Evolutionary conservation across 1,140 invertebrate species (phyloP).

Genomic region (Drosophila pruinosa): DNA sequence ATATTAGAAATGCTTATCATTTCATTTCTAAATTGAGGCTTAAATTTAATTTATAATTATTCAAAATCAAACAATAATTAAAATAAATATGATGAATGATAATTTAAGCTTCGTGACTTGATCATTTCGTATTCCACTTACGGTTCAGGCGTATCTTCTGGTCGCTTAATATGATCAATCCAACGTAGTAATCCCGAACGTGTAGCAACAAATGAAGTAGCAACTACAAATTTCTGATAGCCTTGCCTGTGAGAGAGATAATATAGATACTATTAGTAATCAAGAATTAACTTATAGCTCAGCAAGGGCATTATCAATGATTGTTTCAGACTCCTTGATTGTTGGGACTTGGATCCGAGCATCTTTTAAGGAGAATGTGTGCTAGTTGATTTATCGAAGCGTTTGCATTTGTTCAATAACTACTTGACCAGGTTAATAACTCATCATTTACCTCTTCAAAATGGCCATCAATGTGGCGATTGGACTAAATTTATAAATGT

Average conservation of each 20-base stretch:
- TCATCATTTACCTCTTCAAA: constrained; percentile 89
- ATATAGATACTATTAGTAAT: constrained; percentile 23
- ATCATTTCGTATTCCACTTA: constrained; percentile 77
- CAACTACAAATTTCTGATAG: constrained; percentile 92
- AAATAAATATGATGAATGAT: too few relatives aligned
- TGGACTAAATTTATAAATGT: constrained; percentile 86
- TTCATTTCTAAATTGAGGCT: too few relatives aligned
- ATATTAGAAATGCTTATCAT: too few relatives aligned
- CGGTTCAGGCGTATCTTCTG: constrained; percentile 86
- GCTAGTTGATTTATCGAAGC: constrained; percentile 49
- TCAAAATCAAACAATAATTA: too few relatives aligned
- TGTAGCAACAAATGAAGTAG: constrained; percentile 93
- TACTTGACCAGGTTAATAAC: constrained; percentile 40
- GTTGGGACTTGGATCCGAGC: constrained; percentile 32
- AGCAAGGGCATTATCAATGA: background rate
- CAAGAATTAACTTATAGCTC: background rate
- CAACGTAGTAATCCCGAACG: constrained; percentile 93
- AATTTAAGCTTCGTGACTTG: too few relatives aligned
- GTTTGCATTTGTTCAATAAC: constrained; percentile 37
- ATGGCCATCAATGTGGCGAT: constrained; percentile 93
- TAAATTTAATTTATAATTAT: too few relatives aligned
- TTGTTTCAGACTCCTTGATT: background rate
- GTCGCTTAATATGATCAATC: constrained; percentile 87
- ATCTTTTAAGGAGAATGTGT: constrained; percentile 6
- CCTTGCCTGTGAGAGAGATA: constrained; percentile 88